These are phyloP conservation scores for Onychorhynchus coronatus DNA, from an alignment of 2,113 vertebrate species.

Conservation along the genomic window DNA sequence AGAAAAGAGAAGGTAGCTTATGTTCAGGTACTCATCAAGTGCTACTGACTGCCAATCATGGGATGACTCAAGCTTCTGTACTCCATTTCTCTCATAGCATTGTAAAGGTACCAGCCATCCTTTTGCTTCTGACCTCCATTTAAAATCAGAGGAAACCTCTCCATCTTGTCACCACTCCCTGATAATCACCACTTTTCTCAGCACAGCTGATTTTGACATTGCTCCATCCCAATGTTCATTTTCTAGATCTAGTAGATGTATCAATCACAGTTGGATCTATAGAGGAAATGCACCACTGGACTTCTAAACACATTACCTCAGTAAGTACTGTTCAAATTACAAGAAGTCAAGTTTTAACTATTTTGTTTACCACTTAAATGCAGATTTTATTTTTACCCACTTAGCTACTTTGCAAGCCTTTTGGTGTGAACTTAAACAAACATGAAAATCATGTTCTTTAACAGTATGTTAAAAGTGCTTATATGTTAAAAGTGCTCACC, in stretches of 20 bases:
- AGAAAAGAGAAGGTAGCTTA: neutral
- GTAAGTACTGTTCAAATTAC: neutral
- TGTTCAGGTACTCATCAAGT: neutral
- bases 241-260: neutral
- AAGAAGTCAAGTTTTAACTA: constrained; percentile 32
- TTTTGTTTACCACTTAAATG: constrained; percentile 62
- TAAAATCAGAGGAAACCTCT: neutral
- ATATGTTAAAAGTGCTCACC: constrained; percentile 61
- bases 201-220: neutral
- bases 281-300: neutral
- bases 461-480: constrained; percentile 51
- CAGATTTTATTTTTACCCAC: constrained; percentile 50
- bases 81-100: neutral
- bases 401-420: constrained; percentile 47
- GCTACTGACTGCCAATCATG: neutral
- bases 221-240: neutral
- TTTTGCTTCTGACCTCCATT: neutral
- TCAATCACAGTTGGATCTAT: neutral
- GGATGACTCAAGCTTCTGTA: neutral
- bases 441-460: constrained; percentile 56
- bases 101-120: neutral
- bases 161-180: neutral
- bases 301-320: neutral
- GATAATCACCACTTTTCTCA: neutral
- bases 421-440: constrained; percentile 56